Conservation (phyloP, 2,888 invertebrate species). For the Sialis fuliginosa region DNA sequence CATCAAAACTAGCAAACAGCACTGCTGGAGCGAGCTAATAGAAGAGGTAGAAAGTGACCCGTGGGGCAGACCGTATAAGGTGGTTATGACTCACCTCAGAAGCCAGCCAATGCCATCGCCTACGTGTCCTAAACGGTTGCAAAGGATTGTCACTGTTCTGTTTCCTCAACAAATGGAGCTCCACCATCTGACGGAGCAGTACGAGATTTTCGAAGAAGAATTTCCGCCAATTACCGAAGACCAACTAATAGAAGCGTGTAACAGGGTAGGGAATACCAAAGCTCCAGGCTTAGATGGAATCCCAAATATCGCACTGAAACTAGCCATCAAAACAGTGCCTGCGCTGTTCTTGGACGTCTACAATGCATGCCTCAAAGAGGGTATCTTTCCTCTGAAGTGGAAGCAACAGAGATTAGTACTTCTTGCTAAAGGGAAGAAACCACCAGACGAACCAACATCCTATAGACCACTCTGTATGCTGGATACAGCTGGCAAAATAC, state of each 20-base stretch:
- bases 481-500: neutral
- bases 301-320: slow-evolving; percentile 9
- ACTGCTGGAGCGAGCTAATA: neutral
- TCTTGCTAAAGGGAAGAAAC: neutral
- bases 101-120: neutral
- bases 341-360: no score
- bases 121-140: neutral
- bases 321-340: slow-evolving; percentile 3
- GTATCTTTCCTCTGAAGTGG: neutral
- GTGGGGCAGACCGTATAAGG: slow-evolving; percentile 9
- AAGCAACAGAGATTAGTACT: neutral
- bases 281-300: slow-evolving; percentile 11
- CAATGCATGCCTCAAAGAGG: no score
- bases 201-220: neutral
- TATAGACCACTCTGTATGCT: no score
- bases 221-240: neutral
- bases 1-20: neutral
- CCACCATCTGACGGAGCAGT: neutral
- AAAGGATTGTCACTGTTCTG: neutral
- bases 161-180: neutral
- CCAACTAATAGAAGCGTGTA: slow-evolving; percentile 7
- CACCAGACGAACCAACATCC: no score
- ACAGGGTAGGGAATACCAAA: slow-evolving; percentile 8
- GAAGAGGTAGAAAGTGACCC: slow-evolving; percentile 7
- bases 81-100: slow-evolving; percentile 1